Conservation (phyloP, 2,797 vertebrate species). For the Benthosema pterotum region DNA sequence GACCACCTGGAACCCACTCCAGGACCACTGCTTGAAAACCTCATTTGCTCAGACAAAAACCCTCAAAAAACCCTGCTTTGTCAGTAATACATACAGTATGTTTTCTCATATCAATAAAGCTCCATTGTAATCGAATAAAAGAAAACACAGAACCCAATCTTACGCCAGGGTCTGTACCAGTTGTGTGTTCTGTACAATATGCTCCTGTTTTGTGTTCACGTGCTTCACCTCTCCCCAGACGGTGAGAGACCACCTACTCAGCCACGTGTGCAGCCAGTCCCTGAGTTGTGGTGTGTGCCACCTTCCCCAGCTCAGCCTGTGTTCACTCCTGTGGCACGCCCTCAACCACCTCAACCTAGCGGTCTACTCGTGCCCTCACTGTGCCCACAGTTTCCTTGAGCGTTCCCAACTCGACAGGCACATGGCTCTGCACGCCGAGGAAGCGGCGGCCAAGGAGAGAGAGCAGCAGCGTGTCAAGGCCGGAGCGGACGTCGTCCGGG, state of each 20-base stretch:
- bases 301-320: constrained; percentile 86
- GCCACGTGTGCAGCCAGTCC: constrained; percentile 87
- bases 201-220: neutral
- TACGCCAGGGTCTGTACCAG: too few relatives aligned
- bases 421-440: constrained; percentile 81
- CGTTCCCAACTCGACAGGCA: constrained; percentile 83
- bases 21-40: too few relatives aligned
- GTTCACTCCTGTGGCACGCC: constrained; percentile 92
- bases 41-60: too few relatives aligned
- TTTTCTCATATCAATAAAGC: too few relatives aligned
- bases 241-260: constrained; percentile 87
- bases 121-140: too few relatives aligned
- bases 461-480: constrained; percentile 43
- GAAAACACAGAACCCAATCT: too few relatives aligned
- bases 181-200: too few relatives aligned
- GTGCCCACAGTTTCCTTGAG: constrained; percentile 86
- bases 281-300: constrained; percentile 88
- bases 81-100: too few relatives aligned
- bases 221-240: constrained; percentile 54
- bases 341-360: constrained; percentile 89
- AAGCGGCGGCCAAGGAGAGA: constrained; percentile 76
- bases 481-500: neutral
- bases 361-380: constrained; percentile 90
- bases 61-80: too few relatives aligned
- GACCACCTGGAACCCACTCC: too few relatives aligned